These are phyloP conservation scores for Argyresthia goedartella DNA, from an alignment of 2,888 invertebrate genomes.

Conservation along the genomic window DNA sequence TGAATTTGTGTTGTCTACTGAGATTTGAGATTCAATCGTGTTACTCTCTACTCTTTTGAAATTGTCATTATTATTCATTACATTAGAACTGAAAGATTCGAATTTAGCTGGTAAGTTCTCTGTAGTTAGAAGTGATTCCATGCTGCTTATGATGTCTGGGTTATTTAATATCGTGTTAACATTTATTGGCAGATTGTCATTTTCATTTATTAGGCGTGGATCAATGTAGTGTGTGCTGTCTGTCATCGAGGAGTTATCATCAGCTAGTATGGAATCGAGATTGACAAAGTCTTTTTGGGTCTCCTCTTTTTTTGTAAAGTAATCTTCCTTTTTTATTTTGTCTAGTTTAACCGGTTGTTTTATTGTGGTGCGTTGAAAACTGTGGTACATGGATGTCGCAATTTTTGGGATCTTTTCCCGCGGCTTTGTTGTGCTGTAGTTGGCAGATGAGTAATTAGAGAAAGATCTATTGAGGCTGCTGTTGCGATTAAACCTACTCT, in stretches of 20 bases:
- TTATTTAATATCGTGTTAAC: slow-evolving; percentile 63
- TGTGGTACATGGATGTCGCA: slow-evolving; percentile 58
- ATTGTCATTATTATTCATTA: slow-evolving; percentile 30
- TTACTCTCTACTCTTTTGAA: not conserved
- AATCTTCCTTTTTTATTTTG: slow-evolving; percentile 40
- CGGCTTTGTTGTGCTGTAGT: slow-evolving; percentile 55
- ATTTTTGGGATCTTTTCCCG: slow-evolving; percentile 65
- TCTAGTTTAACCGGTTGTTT: slow-evolving; percentile 59
- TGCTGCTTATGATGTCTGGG: slow-evolving; percentile 63
- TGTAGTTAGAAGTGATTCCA: slow-evolving; percentile 61
- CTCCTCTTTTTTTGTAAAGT: slow-evolving; percentile 23
- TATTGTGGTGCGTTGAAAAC: slow-evolving; percentile 54
- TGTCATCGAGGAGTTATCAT: slow-evolving; percentile 56
- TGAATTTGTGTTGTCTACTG: slow-evolving; percentile 25
- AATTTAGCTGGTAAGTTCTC: slow-evolving; percentile 63
- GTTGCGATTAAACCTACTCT: slow-evolving; percentile 47
- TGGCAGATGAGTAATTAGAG: slow-evolving; percentile 53
- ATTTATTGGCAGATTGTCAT: slow-evolving; percentile 76
- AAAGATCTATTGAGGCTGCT: slow-evolving; percentile 55
- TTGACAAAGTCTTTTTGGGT: slow-evolving; percentile 57
- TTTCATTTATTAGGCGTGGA: slow-evolving; percentile 76
- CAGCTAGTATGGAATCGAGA: slow-evolving; percentile 47
- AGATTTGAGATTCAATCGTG: slow-evolving; percentile 18
- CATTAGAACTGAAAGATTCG: slow-evolving; percentile 48
- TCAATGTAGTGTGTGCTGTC: slow-evolving; percentile 68